A percentile compares a stretch with the other conserved stretches of the same genome.
These are phyloP conservation scores for Columba janthina DNA, from an alignment of 2,113 vertebrate genomes.

Conservation along the genomic window DNA sequence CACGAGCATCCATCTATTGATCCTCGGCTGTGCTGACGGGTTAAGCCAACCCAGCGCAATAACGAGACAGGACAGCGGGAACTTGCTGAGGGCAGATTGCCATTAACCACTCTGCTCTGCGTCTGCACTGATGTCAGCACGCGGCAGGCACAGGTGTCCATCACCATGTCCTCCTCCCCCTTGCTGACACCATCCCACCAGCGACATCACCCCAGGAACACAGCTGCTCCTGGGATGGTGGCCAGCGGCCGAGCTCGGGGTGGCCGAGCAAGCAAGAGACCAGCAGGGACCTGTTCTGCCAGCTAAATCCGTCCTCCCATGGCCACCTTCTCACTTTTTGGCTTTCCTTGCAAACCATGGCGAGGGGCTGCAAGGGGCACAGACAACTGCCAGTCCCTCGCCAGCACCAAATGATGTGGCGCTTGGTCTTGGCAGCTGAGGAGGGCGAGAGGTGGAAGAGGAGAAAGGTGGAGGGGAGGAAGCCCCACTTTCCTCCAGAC, in stretches of 20 bases:
- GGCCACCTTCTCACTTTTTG: fast-evolving
- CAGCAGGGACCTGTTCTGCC: fast-evolving
- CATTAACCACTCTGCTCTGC: neutral
- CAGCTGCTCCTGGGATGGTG: neutral
- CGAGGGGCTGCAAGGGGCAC: neutral
- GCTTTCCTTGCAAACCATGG: neutral
- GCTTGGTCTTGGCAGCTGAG: slow-evolving; percentile 16
- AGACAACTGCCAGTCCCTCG: slow-evolving; percentile 18
- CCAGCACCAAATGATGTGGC: neutral
- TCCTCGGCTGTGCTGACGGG: neutral
- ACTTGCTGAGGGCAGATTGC: neutral
- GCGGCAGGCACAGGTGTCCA: neutral
- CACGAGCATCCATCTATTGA: slow-evolving; percentile 30
- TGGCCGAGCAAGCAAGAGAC: neutral
- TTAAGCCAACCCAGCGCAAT: neutral
- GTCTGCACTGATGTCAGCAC: neutral
- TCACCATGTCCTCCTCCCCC: neutral
- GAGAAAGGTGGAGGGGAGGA: neutral
- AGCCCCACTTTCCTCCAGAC: neutral
- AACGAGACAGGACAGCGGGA: neutral
- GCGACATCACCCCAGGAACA: neutral
- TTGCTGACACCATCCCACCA: neutral
- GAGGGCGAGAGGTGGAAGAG: slow-evolving; percentile 8
- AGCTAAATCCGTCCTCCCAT: neutral
- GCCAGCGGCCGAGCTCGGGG: fast-evolving